A percentile compares a stretch with the other conserved stretches of the same genome.
These are phyloP conservation scores for Phalloptychus januarius DNA, from an alignment of 2,797 vertebrate genomes.

Conservation along the genomic window DNA sequence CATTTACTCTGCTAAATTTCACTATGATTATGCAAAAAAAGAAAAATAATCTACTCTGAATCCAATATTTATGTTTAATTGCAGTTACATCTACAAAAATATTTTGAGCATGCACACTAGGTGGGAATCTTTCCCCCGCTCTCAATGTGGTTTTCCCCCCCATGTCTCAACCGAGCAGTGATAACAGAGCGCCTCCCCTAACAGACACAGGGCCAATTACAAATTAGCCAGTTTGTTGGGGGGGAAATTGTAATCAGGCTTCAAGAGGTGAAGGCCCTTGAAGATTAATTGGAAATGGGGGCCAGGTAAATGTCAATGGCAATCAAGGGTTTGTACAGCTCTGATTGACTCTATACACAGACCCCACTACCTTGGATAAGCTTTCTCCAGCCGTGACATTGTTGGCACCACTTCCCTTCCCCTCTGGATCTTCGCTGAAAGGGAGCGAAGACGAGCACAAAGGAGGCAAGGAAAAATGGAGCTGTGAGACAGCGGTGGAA, in stretches of 20 bases:
- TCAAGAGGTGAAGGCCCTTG: conserved; percentile 84
- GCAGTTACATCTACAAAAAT: conserved; percentile 24
- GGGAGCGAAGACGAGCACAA: conserved; percentile 53
- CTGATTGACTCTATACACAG: conserved; percentile 81
- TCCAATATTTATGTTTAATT: conserved; percentile 2
- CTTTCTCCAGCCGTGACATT: conserved; percentile 75
- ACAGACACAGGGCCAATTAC: conserved; percentile 82
- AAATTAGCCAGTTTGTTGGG: conserved; percentile 84
- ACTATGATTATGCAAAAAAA: background rate
- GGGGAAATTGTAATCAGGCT: conserved; percentile 81
- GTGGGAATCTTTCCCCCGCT: conserved; percentile 30
- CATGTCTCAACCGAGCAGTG: conserved; percentile 70
- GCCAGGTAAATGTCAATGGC: conserved; percentile 85
- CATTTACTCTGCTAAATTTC: background rate
- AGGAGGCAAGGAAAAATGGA: conserved; percentile 59
- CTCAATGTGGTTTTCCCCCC: conserved; percentile 40
- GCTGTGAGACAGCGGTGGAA: conserved; percentile 59
- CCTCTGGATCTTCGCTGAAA: conserved; percentile 60
- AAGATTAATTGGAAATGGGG: conserved; percentile 87
- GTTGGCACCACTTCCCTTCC: conserved; percentile 64
- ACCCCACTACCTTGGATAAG: conserved; percentile 73
- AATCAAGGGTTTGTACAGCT: conserved; percentile 80
- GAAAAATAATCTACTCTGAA: background rate
- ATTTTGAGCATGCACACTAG: conserved; percentile 33
- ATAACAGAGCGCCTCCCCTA: conserved; percentile 68